Base-by-base conservation (phyloP, 2,888 invertebrate genomes). In the Abscondita cerata region DNA sequence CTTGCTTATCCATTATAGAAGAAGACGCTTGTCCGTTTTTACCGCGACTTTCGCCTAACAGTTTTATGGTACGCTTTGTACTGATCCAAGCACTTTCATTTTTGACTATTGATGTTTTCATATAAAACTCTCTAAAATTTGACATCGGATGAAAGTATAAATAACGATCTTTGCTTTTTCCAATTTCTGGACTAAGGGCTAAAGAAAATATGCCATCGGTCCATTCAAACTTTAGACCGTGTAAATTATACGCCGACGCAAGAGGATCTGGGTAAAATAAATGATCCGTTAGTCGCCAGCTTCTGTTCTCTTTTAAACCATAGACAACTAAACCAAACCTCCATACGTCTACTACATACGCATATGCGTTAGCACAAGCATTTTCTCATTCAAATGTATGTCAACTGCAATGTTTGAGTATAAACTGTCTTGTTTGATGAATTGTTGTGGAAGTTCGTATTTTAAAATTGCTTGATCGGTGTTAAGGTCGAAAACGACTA, bases 91-190 rank as follows among this genome's bases (percentile, higher is more conserved):
- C 75, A 0, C 81, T 81, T 67, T 89, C 87, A 65, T 91, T 84
- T 13, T 85, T 82, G 2, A 93, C 79, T 0, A 89, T 80, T 0
- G 86, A 85, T 0, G 91, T 87, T 25, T 86, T 83, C 0, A 92
- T 89, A 59, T 86, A 87, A 76, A 92, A 93, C 75, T 93, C 92
- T 69, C 89, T 84, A 71, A 87, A 89, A 75, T 92, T 91, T 0
- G 93, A 90, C 88, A 94, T 87, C 0, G 93, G 87, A 78, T 93
- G 92, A 75, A 92, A 93, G 74, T 87, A 93, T 18, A 93, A 75
- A 1, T 87, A 82, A 51, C 90, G 83, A 50, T 92, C 89, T 15
- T 80, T 75, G 12, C 78, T 75, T 53, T 81, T 73, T 1, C 81
- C 76, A 68, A 81, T 74, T 20, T 75, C 73, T 4, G 89, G 87